Percentiles rank a stretch among this genome's conserved stretches.
These are phyloP conservation scores for Apus apus DNA, from an alignment of 2,113 vertebrate genomes.

Conservation along the genomic window DNA sequence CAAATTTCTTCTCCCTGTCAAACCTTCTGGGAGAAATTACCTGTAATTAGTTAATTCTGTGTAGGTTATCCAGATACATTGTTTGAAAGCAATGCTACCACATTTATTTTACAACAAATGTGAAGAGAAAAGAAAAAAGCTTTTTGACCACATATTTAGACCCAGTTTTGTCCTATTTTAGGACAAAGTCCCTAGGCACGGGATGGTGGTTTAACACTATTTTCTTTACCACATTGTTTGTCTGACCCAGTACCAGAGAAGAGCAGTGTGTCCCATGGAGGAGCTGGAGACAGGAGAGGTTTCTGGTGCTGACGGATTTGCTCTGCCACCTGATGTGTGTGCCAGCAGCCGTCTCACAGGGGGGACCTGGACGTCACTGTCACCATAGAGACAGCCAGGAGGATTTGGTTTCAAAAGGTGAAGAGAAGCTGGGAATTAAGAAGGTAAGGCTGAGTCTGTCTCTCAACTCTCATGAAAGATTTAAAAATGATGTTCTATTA, in stretches of 20 bases:
- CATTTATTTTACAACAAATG: background rate
- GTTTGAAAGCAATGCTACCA: background rate
- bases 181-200: background rate
- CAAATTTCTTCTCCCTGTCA: background rate
- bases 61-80: background rate
- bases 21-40: background rate
- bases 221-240: background rate
- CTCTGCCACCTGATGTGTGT: background rate
- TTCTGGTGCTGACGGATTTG: background rate
- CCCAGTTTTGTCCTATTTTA: background rate
- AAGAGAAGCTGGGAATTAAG: slow-evolving; percentile 30
- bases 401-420: slow-evolving; percentile 73
- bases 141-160: background rate
- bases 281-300: background rate
- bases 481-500: background rate
- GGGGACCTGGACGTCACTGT: slow-evolving; percentile 46
- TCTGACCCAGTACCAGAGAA: background rate
- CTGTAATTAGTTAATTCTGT: slow-evolving; percentile 8
- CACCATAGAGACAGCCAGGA: slow-evolving; percentile 71
- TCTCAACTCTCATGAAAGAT: background rate
- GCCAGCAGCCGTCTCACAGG: background rate
- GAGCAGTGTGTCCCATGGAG: background rate
- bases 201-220: background rate
- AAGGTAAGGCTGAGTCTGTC: slow-evolving; percentile 62
- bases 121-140: background rate